Evolutionary conservation across 2,797 vertebrate species (phyloP).

Genomic region (Crypturellus tataupa): DNA sequence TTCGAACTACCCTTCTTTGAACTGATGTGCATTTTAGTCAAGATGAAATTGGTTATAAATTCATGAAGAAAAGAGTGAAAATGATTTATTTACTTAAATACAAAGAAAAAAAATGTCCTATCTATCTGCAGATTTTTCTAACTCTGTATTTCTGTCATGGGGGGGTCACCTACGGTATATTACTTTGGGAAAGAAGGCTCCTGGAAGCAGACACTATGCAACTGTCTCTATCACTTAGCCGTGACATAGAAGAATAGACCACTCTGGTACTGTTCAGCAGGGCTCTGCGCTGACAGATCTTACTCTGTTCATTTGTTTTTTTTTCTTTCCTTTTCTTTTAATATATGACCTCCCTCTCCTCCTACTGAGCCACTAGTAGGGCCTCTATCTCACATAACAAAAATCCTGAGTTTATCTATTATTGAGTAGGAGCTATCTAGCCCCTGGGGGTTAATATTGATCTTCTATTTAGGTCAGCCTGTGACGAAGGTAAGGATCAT

Average conservation of each 20-base stretch:
- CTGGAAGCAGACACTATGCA: not conserved
- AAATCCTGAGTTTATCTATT: not conserved
- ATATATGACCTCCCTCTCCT: fast-evolving
- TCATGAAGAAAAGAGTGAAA: not conserved
- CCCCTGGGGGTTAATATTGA: fast-evolving
- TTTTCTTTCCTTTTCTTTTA: not conserved
- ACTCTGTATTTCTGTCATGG: not conserved
- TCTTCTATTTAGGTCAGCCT: not conserved
- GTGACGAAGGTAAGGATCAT: not conserved
- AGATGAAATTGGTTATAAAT: not conserved
- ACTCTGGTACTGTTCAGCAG: fast-evolving
- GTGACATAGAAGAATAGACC: not conserved
- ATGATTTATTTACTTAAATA: not conserved
- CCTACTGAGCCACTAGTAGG: not conserved
- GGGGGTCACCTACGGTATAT: not conserved
- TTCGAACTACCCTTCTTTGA: constrained; percentile 27
- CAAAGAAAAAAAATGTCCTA: not conserved
- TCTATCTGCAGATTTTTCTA: not conserved
- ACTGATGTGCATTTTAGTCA: not conserved
- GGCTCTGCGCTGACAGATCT: not conserved
- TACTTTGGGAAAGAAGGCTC: not conserved
- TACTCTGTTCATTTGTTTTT: not conserved
- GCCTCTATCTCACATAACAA: not conserved
- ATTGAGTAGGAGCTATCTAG: not conserved
- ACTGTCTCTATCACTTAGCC: not conserved